A percentile compares a stretch with the other conserved stretches of the same genome.
These are phyloP conservation scores for Caerostris darwini DNA, from an alignment of 1,140 invertebrate species.

Conservation along the genomic window DNA sequence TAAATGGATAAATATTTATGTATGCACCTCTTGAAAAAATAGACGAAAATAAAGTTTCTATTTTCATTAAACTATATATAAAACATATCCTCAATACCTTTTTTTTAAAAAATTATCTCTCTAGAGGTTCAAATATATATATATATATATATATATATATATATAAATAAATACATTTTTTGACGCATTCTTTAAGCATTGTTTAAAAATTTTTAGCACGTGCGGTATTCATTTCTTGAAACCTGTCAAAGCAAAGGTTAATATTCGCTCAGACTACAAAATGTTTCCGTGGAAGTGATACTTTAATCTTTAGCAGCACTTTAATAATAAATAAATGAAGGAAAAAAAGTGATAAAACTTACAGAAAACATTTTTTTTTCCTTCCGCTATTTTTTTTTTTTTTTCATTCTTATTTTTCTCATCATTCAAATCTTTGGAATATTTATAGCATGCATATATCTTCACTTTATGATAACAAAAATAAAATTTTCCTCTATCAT, in stretches of 20 bases:
- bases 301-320: background rate
- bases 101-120: no score
- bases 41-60: no score
- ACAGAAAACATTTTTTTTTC: background rate
- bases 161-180: no score
- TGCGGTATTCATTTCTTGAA: no score
- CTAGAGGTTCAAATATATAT: no score
- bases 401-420: background rate
- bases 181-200: no score
- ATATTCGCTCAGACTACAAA: background rate
- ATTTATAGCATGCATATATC: slow-evolving; percentile 1
- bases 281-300: background rate
- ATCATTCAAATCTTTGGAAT: background rate
- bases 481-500: background rate
- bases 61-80: no score
- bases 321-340: background rate
- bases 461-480: background rate
- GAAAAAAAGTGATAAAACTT: background rate
- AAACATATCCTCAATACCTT: no score
- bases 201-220: no score
- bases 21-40: no score
- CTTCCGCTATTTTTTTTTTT: background rate
- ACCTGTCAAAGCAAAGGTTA: background rate
- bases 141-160: no score
- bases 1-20: no score